A percentile compares a stretch with the other conserved stretches of the same genome.
Evolutionary conservation across 2,888 invertebrate genomes (phyloP).

Genomic region (Dynastes hyllus): DNA sequence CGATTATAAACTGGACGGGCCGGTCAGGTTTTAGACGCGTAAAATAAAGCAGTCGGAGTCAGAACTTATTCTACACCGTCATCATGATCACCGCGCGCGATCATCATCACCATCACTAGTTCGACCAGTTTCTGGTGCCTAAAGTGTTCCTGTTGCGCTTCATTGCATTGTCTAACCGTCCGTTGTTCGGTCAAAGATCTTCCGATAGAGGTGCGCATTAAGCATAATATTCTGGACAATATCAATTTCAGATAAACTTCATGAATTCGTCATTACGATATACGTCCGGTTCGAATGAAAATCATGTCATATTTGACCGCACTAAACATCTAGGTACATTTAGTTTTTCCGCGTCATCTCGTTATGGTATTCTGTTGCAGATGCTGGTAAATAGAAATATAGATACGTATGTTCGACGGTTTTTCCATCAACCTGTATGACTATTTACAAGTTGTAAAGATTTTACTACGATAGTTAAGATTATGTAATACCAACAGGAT

Average conservation of each 20-base stretch:
- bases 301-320: not conserved
- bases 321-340: not conserved
- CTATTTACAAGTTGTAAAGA: not conserved
- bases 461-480: slow-evolving; percentile 4
- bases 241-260: slow-evolving; percentile 31
- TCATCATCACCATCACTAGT: slow-evolving; percentile 41
- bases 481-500: not conserved
- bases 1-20: slow-evolving; percentile 37
- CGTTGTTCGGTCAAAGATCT: slow-evolving; percentile 35
- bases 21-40: slow-evolving; percentile 31
- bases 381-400: too few relatives aligned
- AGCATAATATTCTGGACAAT: slow-evolving; percentile 15
- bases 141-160: slow-evolving; percentile 49
- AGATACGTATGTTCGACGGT: too few relatives aligned
- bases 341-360: not conserved
- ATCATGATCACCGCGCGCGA: slow-evolving; percentile 32
- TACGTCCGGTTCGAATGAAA: slow-evolving; percentile 8
- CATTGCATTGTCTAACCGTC: slow-evolving; percentile 50
- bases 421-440: too few relatives aligned
- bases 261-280: slow-evolving; percentile 9
- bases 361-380: too few relatives aligned
- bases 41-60: slow-evolving; percentile 36
- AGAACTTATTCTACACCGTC: slow-evolving; percentile 42
- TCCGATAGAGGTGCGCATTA: slow-evolving; percentile 31
- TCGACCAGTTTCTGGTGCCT: slow-evolving; percentile 46